phyloP scores from a whole-genome alignment of 2,888 invertebrate species.

The Ennomos quercinarius region DNA sequence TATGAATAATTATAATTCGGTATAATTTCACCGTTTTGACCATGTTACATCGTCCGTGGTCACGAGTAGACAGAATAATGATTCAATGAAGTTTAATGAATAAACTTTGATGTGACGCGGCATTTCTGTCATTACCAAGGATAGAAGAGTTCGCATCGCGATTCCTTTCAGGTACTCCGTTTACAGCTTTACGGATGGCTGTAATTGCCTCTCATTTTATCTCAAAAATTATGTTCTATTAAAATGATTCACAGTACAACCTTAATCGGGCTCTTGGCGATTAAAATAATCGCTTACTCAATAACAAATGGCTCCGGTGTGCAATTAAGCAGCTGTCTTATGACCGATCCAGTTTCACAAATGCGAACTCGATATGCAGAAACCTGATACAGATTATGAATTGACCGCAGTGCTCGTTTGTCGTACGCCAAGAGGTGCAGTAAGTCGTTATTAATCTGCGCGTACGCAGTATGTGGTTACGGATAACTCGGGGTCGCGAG shows the following conservation, averaged over 20 bases:
- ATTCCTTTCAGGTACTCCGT: slow-evolving; percentile 6
- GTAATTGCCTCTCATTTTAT: slow-evolving; percentile 17
- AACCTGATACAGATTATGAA: slow-evolving; percentile 73
- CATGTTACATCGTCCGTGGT: too few species aligned
- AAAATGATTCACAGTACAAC: slow-evolving; percentile 25
- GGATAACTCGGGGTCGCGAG: slow-evolving; percentile 50
- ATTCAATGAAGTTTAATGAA: too few species aligned
- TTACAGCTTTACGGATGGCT: slow-evolving; percentile 7
- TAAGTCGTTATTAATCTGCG: slow-evolving; percentile 31
- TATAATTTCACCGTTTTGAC: too few species aligned
- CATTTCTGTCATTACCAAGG: too few species aligned
- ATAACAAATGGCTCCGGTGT: slow-evolving; percentile 49
- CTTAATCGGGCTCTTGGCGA: slow-evolving; percentile 26
- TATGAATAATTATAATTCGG: too few species aligned
- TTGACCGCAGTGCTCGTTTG: slow-evolving; percentile 67
- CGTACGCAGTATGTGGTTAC: slow-evolving; percentile 55
- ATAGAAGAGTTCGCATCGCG: not conserved
- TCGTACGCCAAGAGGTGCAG: slow-evolving; percentile 64
- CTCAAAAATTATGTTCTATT: slow-evolving; percentile 29
- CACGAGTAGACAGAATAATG: too few species aligned
- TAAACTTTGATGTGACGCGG: too few species aligned
- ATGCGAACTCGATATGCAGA: slow-evolving; percentile 69
- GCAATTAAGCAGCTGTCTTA: slow-evolving; percentile 60
- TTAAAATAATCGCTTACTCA: slow-evolving; percentile 45
- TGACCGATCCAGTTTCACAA: slow-evolving; percentile 62